A percentile compares a stretch with the other conserved stretches of the same genome.
phyloP scores from a whole-genome alignment of 2,113 vertebrate genomes.

The Phrynosoma blainvillii region DNA sequence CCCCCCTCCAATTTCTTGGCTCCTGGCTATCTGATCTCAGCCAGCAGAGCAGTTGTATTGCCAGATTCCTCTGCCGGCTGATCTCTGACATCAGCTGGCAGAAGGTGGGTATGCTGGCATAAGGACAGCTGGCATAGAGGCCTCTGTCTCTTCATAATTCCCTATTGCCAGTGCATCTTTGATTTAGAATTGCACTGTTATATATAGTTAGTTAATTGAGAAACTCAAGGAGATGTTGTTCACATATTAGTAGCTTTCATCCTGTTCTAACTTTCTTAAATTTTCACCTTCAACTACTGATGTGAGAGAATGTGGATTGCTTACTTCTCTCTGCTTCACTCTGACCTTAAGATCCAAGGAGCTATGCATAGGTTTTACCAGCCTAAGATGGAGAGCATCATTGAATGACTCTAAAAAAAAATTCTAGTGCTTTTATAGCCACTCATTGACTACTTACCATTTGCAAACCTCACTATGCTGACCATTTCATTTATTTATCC shows the following conservation, averaged over 20 bases:
- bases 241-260: too few relatives aligned
- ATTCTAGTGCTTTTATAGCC: background rate
- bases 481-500: slow-evolving; percentile 29
- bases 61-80: too few relatives aligned
- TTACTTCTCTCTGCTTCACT: background rate
- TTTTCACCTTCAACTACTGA: background rate
- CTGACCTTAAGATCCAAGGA: background rate
- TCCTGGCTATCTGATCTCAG: too few relatives aligned
- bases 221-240: background rate
- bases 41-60: too few relatives aligned
- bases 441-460: background rate
- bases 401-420: background rate
- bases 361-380: too few relatives aligned
- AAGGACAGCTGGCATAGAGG: too few relatives aligned
- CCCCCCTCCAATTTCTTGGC: too few relatives aligned
- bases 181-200: too few relatives aligned
- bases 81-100: too few relatives aligned
- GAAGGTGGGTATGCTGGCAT: too few relatives aligned
- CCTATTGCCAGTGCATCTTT: too few relatives aligned
- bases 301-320: background rate
- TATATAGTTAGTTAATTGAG: background rate
- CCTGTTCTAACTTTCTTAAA: background rate
- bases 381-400: background rate
- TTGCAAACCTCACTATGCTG: slow-evolving; percentile 42
- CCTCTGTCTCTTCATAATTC: too few relatives aligned